Base-by-base conservation (phyloP, 2,888 invertebrate species). In the Camponotus fellah region DNA sequence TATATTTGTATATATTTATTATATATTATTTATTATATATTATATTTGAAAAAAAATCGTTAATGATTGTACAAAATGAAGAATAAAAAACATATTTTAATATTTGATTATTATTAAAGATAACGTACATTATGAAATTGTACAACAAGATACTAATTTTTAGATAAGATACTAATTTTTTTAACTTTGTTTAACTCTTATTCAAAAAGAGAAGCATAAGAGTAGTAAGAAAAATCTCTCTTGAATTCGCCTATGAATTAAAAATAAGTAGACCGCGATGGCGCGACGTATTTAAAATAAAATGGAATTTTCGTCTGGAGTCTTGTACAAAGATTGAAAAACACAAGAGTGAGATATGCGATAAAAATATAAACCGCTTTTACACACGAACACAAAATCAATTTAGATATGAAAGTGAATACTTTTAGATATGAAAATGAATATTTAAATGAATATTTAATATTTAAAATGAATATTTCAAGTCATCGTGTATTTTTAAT, bases 201-300 rank as follows among this genome's bases (percentile, higher is more conserved):
- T n/a, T 26, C 3, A 12, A 46, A 12, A 8, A 56, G 1, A 46
- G 9, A 32, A 37, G 53, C 12, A 32, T 12, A 68, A 21, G 0
- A 40, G 1, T 1, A 40, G 0, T n/a, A 32, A 56, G 17, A 77
- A 3, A 71, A 37, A 8, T 43, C 4, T 60, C 32, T 71, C 43
- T 71, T 34, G 12, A 76, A 10, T 68, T 58, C 8, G 14, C 10
- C 8, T 46, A 43, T 43, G 6, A 80, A 72, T 62, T 66, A 34
- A 68, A 84, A 82, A 84, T 81, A 83, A 80, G n/a, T 72, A 14
- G 74, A n/a, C 49, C 40, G 56, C 60, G 60, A 49, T 49, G 46
- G 26, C 71, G 49, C 26, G 82, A 82, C 40, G 21, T 49, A 71
- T 82, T 81, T 81, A 74, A 84, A 84, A 82, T 82, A 83, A 58